These are phyloP conservation scores for Thaleichthys pacificus DNA, from an alignment of 2,797 vertebrate genomes.

Conservation along the genomic window DNA sequence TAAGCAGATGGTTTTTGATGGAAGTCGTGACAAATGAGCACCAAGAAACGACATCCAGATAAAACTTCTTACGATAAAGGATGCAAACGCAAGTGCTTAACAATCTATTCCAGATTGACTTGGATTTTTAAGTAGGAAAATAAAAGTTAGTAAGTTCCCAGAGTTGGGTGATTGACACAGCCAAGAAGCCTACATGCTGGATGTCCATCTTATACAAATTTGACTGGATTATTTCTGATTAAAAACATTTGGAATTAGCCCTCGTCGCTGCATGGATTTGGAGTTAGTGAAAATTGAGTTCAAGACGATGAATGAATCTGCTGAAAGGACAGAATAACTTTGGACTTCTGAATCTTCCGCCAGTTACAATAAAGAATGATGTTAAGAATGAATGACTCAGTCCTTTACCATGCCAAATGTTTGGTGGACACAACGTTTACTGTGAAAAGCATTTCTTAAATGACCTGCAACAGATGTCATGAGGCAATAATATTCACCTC, in stretches of 20 bases:
- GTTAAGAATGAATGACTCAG: not conserved
- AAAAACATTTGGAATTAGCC: slow-evolving; percentile 57
- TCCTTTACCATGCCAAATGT: too few species aligned
- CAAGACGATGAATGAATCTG: slow-evolving; percentile 34
- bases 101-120: not conserved
- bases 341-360: not conserved
- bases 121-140: not conserved
- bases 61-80: too few species aligned
- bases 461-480: slow-evolving; percentile 2
- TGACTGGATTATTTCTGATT: slow-evolving; percentile 57
- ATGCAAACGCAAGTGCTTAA: not conserved
- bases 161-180: not conserved
- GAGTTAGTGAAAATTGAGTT: slow-evolving; percentile 45
- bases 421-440: not conserved
- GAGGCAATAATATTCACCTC: slow-evolving; percentile 55
- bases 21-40: not conserved
- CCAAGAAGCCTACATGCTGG: slow-evolving; percentile 31
- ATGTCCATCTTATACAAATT: slow-evolving; percentile 49
- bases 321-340: slow-evolving; percentile 40
- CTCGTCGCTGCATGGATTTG: slow-evolving; percentile 47
- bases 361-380: not conserved
- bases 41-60: not conserved
- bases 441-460: not conserved
- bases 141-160: not conserved
- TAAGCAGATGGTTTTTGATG: not conserved